phyloP scores from a whole-genome alignment of 2,888 invertebrate species.

The Cancer borealis region DNA sequence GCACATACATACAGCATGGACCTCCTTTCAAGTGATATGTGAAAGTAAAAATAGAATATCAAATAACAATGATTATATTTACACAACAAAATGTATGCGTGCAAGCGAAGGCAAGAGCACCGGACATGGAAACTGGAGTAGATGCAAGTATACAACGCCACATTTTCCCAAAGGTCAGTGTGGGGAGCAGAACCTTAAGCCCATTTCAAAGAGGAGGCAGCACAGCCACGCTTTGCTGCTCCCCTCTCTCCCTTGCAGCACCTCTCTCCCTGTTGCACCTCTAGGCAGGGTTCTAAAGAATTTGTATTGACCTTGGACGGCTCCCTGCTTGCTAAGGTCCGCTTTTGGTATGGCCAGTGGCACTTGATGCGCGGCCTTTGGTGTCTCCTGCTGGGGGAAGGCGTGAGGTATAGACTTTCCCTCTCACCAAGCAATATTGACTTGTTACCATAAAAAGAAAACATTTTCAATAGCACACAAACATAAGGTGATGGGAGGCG shows the following conservation, averaged over 20 bases:
- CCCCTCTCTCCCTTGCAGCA: not conserved
- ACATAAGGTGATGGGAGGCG: too few relatives aligned
- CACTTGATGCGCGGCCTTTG: not conserved
- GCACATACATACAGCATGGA: not conserved
- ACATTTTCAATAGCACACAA: too few relatives aligned
- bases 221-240: not conserved
- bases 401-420: not conserved
- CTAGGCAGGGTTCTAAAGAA: not conserved
- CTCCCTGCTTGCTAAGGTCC: not conserved
- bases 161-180: slow-evolving; percentile 6
- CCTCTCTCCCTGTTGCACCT: not conserved
- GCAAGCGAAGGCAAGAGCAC: not conserved
- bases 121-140: not conserved
- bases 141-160: not conserved
- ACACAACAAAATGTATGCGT: not conserved
- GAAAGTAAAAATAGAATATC: not conserved
- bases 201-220: not conserved
- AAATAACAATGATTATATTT: not conserved
- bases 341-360: not conserved
- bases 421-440: too few relatives aligned
- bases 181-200: not conserved
- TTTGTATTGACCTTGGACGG: slow-evolving; percentile 20
- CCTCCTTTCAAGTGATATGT: not conserved
- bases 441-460: too few relatives aligned
- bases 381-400: not conserved